Percentiles rank a stretch among this genome's conserved stretches.
Evolutionary conservation across 2,113 vertebrate genomes (phyloP).

Genomic region (Lophochroa leadbeateri): DNA sequence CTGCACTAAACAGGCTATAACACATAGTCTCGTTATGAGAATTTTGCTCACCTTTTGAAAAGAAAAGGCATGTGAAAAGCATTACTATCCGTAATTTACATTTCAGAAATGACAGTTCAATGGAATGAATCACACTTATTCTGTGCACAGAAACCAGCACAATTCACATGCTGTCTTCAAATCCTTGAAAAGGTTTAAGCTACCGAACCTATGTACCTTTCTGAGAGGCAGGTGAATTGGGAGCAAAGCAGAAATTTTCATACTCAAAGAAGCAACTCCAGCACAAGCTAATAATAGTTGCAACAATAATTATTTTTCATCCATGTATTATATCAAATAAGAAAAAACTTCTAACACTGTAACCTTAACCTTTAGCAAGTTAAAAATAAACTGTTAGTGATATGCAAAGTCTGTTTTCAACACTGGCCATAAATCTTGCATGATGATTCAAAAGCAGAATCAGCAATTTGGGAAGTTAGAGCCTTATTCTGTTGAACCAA

Average conservation of each 20-base stretch:
- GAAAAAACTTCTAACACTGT: not conserved
- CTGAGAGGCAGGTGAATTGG: not conserved
- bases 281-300: not conserved
- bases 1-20: constrained; percentile 55
- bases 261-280: not conserved
- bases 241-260: not conserved
- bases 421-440: not conserved
- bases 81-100: constrained; percentile 48
- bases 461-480: not conserved
- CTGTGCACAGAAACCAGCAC: not conserved
- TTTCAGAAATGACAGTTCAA: constrained; percentile 53
- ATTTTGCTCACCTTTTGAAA: constrained; percentile 62
- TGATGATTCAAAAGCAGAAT: not conserved
- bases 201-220: not conserved
- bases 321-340: not conserved
- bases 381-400: not conserved
- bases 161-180: not conserved
- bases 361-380: not conserved
- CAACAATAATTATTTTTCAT: not conserved
- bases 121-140: not conserved
- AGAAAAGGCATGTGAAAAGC: constrained; percentile 12
- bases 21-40: constrained; percentile 51
- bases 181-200: not conserved
- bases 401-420: not conserved
- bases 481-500: not conserved